Percentiles rank a stretch among this genome's conserved stretches.
These are phyloP conservation scores for Peromyscus eremicus DNA, from an alignment of 2,797 vertebrate genomes.

Conservation along the genomic window DNA sequence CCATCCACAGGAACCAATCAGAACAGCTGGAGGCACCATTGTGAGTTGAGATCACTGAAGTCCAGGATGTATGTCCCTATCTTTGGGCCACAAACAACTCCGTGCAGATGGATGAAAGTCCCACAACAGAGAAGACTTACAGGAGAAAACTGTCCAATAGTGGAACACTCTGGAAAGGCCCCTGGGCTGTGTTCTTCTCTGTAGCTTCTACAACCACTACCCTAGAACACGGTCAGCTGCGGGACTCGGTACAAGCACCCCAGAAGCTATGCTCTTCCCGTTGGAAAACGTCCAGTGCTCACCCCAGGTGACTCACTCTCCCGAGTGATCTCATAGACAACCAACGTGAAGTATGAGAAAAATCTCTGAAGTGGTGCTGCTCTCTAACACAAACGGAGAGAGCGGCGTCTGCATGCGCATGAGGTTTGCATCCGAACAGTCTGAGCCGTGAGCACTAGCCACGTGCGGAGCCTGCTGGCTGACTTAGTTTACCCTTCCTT, in stretches of 20 bases:
- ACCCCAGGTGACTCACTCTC: constrained; percentile 9
- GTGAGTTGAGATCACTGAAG: no score
- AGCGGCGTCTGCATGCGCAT: accelerated
- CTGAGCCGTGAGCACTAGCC: neutral
- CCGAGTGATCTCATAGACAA: constrained; percentile 1
- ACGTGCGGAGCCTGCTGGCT: accelerated
- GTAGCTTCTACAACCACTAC: neutral
- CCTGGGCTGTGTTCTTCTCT: neutral
- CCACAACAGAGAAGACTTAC: accelerated
- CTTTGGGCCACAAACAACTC: neutral
- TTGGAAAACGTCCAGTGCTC: constrained; percentile 5
- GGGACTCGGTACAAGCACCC: neutral
- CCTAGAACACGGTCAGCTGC: neutral
- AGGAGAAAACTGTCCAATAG: neutral
- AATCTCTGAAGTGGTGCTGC: neutral
- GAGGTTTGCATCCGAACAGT: accelerated
- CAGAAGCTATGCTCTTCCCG: constrained; percentile 18
- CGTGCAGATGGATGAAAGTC: accelerated
- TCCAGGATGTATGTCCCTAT: accelerated
- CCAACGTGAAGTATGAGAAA: neutral
- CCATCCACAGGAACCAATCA: accelerated
- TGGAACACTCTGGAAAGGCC: accelerated
- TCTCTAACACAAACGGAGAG: neutral
- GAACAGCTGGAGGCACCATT: neutral
- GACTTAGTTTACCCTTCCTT: neutral